Base-by-base conservation (phyloP, 2,888 invertebrate species). In the Palloptera scutellata region DNA sequence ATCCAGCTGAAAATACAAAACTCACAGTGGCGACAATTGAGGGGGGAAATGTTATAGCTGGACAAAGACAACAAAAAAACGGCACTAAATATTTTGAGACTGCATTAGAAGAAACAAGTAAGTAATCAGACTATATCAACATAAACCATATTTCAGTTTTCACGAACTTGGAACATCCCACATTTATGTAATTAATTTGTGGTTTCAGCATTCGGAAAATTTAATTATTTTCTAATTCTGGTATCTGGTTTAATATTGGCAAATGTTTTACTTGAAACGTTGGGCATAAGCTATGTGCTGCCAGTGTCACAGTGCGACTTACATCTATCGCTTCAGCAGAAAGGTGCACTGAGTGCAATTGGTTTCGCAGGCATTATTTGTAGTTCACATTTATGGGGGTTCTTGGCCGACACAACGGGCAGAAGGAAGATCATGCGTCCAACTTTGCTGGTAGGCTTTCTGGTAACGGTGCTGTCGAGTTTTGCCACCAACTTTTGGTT, bases 311-410 rank as follows among this genome's bases (percentile, higher is more conserved):
- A 85, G 72, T 86, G 86, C 73, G 86, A 86, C 71, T 79, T 86
- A 19, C 73, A 79, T 15, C 75, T 86, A 72, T 78, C 79, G 8
- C 83, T 84, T 2, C 74, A 76, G 42, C 80, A 85, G 67, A 84
- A 84, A 58, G 86, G 86, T 13, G 79, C 83, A 63, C 78, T 86
- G 55, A 82, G 81, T 69, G 84, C 84, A 15, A 79, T 83, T 40
- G 83, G 84, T 8, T 84, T 85, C 76, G 78, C 82, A 45, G 86
- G 86, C 74, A 87, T 88, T 74, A 86, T 88, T 48, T 76, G 85
- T 4, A 87, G 87, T 59, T 88, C 88, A 1, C 86, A 88, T 77
- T 76, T 88, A 55, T 88, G 88, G 88, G 89, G 89, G 9, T 87
- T 86, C 74, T 73, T 88, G 51, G 88, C 88, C 0, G 88, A 88